These are phyloP conservation scores for Cryptus viduatorius DNA, from an alignment of 2,888 invertebrate species.

Conservation along the genomic window DNA sequence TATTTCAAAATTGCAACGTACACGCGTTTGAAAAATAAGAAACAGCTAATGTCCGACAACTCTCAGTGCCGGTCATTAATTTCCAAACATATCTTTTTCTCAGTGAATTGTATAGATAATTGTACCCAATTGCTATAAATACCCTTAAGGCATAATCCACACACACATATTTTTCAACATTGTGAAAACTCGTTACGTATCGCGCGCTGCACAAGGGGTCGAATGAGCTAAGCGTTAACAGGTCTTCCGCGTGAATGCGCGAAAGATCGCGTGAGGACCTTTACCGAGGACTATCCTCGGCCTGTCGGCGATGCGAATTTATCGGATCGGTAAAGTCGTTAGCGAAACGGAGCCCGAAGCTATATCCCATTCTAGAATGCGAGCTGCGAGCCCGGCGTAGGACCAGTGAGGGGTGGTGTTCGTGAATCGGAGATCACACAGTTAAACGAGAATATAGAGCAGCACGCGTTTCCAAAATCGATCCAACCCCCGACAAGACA, in stretches of 20 bases:
- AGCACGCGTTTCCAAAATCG: slow-evolving; percentile 57
- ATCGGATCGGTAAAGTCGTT: slow-evolving; percentile 70
- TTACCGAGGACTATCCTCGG: slow-evolving; percentile 57
- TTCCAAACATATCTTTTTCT: no score
- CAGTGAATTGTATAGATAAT: no score
- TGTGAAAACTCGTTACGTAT: slow-evolving; percentile 4
- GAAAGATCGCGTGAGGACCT: slow-evolving; percentile 66
- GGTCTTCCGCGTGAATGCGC: slow-evolving; percentile 44
- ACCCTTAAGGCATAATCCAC: no score
- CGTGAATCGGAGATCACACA: slow-evolving; percentile 56
- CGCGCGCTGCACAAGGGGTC: neutral
- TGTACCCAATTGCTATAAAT: no score
- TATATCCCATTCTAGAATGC: slow-evolving; percentile 57
- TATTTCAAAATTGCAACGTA: no score
- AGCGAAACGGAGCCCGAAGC: slow-evolving; percentile 57
- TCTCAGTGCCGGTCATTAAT: no score
- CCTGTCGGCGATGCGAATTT: slow-evolving; percentile 67
- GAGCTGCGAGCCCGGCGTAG: slow-evolving; percentile 39
- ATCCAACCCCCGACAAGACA: slow-evolving; percentile 16
- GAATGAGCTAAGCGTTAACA: slow-evolving; percentile 54
- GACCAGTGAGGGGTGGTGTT: slow-evolving; percentile 1
- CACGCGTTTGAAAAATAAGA: no score
- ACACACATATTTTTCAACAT: neutral
- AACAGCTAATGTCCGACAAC: no score
- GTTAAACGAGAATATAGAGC: slow-evolving; percentile 25